Base-by-base conservation (phyloP, 2,888 invertebrate species). In the Exephanes ischioxanthus region DNA sequence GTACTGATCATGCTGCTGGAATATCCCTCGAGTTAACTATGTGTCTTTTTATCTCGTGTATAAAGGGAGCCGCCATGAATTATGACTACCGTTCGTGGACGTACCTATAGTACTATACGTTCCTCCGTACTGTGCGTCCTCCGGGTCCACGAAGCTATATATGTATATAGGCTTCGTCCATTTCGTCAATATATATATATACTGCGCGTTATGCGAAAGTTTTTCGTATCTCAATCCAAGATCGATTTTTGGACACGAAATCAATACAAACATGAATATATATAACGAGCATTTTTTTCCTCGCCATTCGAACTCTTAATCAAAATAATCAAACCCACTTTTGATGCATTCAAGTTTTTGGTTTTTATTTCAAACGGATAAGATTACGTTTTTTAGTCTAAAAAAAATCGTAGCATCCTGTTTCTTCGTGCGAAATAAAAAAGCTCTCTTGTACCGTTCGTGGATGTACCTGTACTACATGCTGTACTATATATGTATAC, bases 71-170 rank as follows among this genome's bases (percentile, higher is more conserved):
- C 84, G 86, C 80, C 87, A 77, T 86, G 86, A 87, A 84, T 85
- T 88, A 88, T 86, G 86, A 88, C 87, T 88, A 88, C 88, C 85
- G 86, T 88, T 85, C 75, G 84, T 72, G 80, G 63, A 80, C 70
- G 83, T 80, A 84, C 70, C 22, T 33, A 67, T 58, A 22, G 48
- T 76, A 77, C 72, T 72, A 77, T 76, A 76, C 80, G 30, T 53
- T 55, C 73, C 58, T 58, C 16, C 58, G 67, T 70, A 33, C 45
- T 9, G 33, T 33, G 33, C 63, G 16, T 26, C 22, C 51, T 16
- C n/a, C 41, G 77, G 26, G 61, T 41, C 51, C 73, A 14, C 61
- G 67, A 11, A 26, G 26, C 11, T 55, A 22, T 41, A 16, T 4
- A 48, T 16, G 41, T 11, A 41, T 41, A 41, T 11, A 41, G 41